phyloP scores from a whole-genome alignment of 2,797 vertebrate genomes.

The Enteromius trimaculatus region DNA sequence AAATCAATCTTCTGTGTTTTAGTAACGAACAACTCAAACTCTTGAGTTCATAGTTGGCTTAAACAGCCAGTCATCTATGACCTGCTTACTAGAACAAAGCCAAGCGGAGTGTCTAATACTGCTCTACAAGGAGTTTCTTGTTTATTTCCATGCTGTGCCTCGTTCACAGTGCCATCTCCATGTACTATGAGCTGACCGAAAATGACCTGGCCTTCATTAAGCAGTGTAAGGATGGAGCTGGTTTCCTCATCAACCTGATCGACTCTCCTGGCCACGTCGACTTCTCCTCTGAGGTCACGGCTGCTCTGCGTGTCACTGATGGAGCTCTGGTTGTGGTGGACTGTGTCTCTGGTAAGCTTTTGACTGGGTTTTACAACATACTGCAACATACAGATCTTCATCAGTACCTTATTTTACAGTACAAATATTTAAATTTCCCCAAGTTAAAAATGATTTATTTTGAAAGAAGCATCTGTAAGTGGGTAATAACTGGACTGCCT shows the following conservation, averaged over 20 bases:
- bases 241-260: slow-evolving; percentile 96
- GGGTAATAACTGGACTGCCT: too few species aligned
- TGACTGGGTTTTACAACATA: not conserved
- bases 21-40: not conserved
- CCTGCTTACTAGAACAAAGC: not conserved
- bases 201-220: slow-evolving; percentile 94
- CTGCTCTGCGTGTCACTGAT: slow-evolving; percentile 93
- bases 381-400: not conserved
- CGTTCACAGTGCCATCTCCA: slow-evolving; percentile 86
- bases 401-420: too few species aligned
- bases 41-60: not conserved
- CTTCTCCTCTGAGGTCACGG: slow-evolving; percentile 96
- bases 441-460: too few species aligned
- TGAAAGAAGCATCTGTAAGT: too few species aligned
- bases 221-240: slow-evolving; percentile 88
- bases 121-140: too few species aligned
- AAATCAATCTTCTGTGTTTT: too few species aligned
- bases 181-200: slow-evolving; percentile 88
- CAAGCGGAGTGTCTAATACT: not conserved
- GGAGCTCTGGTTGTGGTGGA: slow-evolving; percentile 95
- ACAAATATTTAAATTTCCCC: too few species aligned
- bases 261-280: slow-evolving; percentile 95
- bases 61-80: not conserved
- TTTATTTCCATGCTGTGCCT: not conserved
- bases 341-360: slow-evolving; percentile 92